Conservation (phyloP, 1,140 invertebrate genomes). For the Hylaeus volcanicus region DNA sequence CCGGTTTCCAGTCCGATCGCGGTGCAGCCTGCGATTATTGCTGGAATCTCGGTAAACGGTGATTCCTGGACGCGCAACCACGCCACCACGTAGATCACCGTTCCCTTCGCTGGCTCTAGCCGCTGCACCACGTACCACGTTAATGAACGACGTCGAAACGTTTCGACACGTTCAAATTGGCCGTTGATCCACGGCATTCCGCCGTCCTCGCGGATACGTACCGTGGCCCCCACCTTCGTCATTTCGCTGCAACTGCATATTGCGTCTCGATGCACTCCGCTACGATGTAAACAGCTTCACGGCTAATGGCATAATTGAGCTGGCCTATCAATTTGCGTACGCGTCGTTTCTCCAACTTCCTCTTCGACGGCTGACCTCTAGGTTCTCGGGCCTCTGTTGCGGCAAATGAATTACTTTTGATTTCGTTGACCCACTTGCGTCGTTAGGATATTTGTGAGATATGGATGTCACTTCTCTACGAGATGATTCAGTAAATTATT, state of each 20-base stretch:
- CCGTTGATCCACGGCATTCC: slow-evolving; percentile 37
- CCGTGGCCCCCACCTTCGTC: no score
- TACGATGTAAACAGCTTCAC: slow-evolving; percentile 21
- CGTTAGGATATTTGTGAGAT: no score
- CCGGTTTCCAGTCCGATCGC: slow-evolving; percentile 28
- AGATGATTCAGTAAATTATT: no score
- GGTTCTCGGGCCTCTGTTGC: not conserved
- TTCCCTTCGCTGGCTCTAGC: not conserved
- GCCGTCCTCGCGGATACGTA: not conserved
- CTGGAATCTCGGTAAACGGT: slow-evolving; percentile 65
- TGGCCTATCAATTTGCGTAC: slow-evolving; percentile 11
- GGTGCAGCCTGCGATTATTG: slow-evolving; percentile 64
- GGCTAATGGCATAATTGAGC: slow-evolving; percentile 15
- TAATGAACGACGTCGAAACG: slow-evolving; percentile 71
- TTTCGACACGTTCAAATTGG: slow-evolving; percentile 71
- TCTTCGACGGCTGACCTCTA: not conserved
- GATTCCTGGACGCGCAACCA: slow-evolving; percentile 38
- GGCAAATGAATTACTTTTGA: no score
- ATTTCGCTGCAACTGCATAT: not conserved
- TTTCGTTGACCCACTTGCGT: no score
- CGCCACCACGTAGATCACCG: not conserved
- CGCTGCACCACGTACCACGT: slow-evolving; percentile 59
- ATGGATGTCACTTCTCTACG: no score
- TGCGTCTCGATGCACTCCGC: not conserved
- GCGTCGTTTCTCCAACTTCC: not conserved